Base-by-base conservation (phyloP, 2,888 invertebrate genomes). In the Falcaria lacertinaria region DNA sequence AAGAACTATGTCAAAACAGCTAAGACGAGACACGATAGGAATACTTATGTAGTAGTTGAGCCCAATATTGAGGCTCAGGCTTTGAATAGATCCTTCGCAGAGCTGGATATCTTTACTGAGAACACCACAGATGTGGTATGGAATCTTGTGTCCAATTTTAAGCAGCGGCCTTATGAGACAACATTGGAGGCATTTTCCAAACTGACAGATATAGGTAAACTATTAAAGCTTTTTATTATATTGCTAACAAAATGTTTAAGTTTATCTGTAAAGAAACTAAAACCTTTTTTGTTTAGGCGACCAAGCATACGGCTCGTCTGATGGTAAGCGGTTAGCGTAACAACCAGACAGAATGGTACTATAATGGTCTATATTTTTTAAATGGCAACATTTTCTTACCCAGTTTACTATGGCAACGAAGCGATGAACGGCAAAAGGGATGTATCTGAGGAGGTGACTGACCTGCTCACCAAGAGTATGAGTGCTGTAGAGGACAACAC, bases 101-200 rank as follows among this genome's bases (percentile, higher is more conserved):
- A 97, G 59, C 79, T 98, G 50, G 93, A 97, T 68, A 91, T 98
- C 47, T 95, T 95, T 69, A 91, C 92, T 14, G 94, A 95, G 60
- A 91, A 91, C 41, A 90, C 92, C 0, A 91, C 92, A 0, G 91
- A 93, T 64, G 91, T 92, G 25, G 92, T 93, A 0, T 94, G 94
- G 94, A 88, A 80, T 63, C 63, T 90, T 35, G 85, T 90, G 39
- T 81, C 82, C 0, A 90, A 89, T 60, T 83, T 89, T 41, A 86
- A 82, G 33, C 81, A 89, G 63, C 73, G 95, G 66, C 97, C 97
- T 0, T 95, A 95, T 68, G 95, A 94, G 67, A 94, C 96, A 0
- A 95, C 97, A 0, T 76, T 96, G 88, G 95, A 95, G 64, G 94
- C 96, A 0, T 96, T 97, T 79, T 94, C 96, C 16, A 97, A 96